Evolutionary conservation across 2,113 vertebrate species (phyloP).

Genomic region (Chaenocephalus aceratus): DNA sequence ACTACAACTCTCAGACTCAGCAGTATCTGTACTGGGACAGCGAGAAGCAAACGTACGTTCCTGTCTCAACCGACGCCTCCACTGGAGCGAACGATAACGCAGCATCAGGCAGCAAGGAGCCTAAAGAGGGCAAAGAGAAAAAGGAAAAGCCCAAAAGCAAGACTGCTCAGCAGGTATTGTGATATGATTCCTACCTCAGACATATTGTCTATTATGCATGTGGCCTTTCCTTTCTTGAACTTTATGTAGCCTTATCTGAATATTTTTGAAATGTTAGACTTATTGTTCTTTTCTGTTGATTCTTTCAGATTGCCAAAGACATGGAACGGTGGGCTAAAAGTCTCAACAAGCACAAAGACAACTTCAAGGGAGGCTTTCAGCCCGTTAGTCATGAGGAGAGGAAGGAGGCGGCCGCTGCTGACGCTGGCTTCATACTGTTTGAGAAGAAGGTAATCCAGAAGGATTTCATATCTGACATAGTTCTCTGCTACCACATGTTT

Average conservation of each 20-base stretch:
- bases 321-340: conserved; percentile 99
- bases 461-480: background rate
- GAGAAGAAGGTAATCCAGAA: conserved; percentile 92
- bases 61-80: conserved; percentile 78
- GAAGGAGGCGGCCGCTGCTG: conserved; percentile 95
- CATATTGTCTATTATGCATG: background rate
- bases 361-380: conserved; percentile 97
- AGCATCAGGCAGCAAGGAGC: conserved; percentile 64
- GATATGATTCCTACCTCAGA: background rate
- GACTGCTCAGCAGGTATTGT: conserved; percentile 94
- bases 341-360: conserved; percentile 98
- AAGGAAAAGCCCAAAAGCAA: conserved; percentile 99
- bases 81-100: conserved; percentile 36
- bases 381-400: conserved; percentile 94
- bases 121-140: conserved; percentile 90
- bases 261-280: background rate
- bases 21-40: conserved; percentile 99
- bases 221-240: too few relatives aligned
- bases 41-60: conserved; percentile 94
- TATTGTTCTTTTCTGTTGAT: background rate
- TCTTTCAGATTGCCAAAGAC: conserved; percentile 95
- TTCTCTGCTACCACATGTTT: background rate
- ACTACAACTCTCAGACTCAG: conserved; percentile 97
- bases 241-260: background rate
- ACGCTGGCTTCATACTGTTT: conserved; percentile 95